These are phyloP conservation scores for Pseudomugil gertrudae DNA, from an alignment of 2,797 vertebrate species.

Conservation along the genomic window DNA sequence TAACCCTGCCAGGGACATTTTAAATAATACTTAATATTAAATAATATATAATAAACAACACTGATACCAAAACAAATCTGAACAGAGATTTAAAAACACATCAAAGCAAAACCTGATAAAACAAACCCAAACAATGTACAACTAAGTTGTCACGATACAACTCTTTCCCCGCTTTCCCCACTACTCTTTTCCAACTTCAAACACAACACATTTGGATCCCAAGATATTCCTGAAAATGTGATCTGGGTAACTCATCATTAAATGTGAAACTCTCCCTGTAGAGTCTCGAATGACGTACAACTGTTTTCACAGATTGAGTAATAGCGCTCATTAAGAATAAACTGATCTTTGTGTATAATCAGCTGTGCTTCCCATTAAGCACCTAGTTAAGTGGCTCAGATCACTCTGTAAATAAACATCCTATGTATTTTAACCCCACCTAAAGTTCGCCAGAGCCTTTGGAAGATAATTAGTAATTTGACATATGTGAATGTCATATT, in stretches of 20 bases:
- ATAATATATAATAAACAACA: too few species aligned
- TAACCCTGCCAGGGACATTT: too few species aligned
- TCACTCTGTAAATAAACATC: background rate
- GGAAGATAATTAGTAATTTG: background rate
- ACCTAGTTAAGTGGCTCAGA: constrained; percentile 8
- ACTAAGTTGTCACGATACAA: background rate
- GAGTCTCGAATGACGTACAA: background rate
- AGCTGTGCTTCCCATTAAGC: background rate
- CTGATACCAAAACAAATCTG: too few species aligned
- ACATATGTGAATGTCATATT: background rate
- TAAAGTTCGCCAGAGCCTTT: background rate
- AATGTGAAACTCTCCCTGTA: constrained; percentile 3
- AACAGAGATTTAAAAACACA: too few species aligned
- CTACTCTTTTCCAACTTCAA: background rate
- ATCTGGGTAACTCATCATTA: background rate
- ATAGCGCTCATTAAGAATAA: background rate
- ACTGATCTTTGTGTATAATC: constrained; percentile 13
- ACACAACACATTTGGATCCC: background rate
- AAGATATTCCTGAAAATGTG: constrained; percentile 1
- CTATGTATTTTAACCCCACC: background rate
- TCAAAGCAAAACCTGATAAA: background rate
- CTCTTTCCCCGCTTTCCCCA: too few species aligned
- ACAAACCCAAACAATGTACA: background rate
- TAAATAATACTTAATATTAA: too few species aligned
- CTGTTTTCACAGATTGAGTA: constrained; percentile 5